Conservation (phyloP, 2,888 invertebrate genomes). For the Hyposoter dolosus region DNA sequence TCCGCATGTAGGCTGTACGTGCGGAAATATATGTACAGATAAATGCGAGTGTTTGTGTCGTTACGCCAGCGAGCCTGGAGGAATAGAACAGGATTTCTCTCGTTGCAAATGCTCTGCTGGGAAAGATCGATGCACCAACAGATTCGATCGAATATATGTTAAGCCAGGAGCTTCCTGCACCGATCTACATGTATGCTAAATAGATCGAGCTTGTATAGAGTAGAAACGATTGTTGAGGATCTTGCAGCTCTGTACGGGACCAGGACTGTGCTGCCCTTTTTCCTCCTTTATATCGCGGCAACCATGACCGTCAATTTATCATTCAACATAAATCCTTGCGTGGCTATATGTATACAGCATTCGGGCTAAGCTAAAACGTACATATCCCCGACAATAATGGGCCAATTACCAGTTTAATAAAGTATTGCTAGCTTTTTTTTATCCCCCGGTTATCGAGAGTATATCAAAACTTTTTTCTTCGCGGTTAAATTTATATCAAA, state of each 20-base stretch:
- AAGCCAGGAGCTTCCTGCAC: constrained; percentile 62
- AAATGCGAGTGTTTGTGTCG: constrained; percentile 27
- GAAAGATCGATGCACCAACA: constrained; percentile 72
- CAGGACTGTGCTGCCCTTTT: constrained; percentile 2
- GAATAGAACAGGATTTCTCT: constrained; percentile 61
- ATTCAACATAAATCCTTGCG: neutral
- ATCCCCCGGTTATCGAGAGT: neutral
- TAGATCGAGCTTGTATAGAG: constrained; percentile 70
- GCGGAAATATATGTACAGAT: neutral
- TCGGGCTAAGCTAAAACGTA: neutral
- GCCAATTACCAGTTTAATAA: constrained; percentile 2
- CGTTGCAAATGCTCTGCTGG: constrained; percentile 53
- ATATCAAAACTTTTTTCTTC: neutral
- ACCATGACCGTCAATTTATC: constrained; percentile 13
- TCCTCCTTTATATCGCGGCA: neutral
- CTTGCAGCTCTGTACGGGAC: constrained; percentile 68
- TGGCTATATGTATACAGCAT: neutral
- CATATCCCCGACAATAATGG: neutral
- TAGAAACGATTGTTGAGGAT: constrained; percentile 73
- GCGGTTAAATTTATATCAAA: neutral
- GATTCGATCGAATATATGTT: constrained; percentile 75
- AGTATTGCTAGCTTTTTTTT: neutral
- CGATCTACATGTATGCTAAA: constrained; percentile 78
- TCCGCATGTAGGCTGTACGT: neutral
- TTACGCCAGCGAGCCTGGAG: constrained; percentile 19